Percentiles rank a stretch among this genome's conserved stretches.
Evolutionary conservation across 2,888 invertebrate genomes (phyloP).

Genomic region (Teinopalpus imperialis): DNA sequence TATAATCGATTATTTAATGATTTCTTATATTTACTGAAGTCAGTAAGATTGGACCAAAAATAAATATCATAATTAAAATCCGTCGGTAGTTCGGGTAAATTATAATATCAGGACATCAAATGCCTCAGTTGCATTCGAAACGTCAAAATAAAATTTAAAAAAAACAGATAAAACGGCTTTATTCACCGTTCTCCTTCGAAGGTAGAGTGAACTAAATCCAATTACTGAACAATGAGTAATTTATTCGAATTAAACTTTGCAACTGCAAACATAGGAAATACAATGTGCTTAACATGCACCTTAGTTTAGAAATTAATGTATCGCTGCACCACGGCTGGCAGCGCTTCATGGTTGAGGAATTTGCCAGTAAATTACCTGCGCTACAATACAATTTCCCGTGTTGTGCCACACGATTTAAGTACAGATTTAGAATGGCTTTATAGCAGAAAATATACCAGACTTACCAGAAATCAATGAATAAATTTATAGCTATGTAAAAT

Average conservation of each 20-base stretch:
- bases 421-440: conserved; percentile 20
- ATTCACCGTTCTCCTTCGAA: too few relatives aligned
- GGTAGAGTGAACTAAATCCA: conserved; percentile 6
- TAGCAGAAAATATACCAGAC: conserved; percentile 7
- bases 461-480: neutral
- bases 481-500: neutral
- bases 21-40: too few relatives aligned
- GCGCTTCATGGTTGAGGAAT: conserved; percentile 24
- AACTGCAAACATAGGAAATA: conserved; percentile 16
- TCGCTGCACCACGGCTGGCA: conserved; percentile 20
- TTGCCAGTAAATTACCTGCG: conserved; percentile 21
- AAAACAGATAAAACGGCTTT: too few relatives aligned
- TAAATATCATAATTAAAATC: too few relatives aligned
- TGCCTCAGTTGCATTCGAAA: too few relatives aligned
- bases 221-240: conserved; percentile 8
- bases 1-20: too few relatives aligned
- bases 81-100: too few relatives aligned
- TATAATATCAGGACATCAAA: too few relatives aligned
- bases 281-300: conserved; percentile 24
- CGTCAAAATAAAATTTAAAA: too few relatives aligned
- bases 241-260: conserved; percentile 12
- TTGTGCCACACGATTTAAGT: conserved; percentile 13
- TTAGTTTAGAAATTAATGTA: conserved; percentile 25
- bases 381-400: conserved; percentile 19
- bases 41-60: too few relatives aligned